Evolutionary conservation across 2,113 vertebrate species (phyloP).

Genomic region (Thryonomys swinderianus): DNA sequence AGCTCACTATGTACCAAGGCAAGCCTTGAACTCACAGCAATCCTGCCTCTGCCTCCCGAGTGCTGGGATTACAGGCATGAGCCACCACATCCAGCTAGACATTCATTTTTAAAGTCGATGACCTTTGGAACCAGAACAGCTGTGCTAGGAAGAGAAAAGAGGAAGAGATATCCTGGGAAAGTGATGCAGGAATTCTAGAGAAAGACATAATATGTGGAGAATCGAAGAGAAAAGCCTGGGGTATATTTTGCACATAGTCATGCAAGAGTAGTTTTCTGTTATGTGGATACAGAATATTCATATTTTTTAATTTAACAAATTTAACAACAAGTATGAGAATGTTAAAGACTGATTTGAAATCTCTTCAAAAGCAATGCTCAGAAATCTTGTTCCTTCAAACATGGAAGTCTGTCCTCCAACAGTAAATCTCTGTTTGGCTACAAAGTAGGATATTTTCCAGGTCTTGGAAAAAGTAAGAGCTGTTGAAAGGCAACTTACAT

Average conservation of each 20-base stretch:
- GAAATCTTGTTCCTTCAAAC: not conserved
- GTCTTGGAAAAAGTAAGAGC: not conserved
- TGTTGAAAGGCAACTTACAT: not conserved
- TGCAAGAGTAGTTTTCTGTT: not conserved
- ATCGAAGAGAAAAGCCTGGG: not conserved
- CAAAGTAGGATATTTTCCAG: not conserved
- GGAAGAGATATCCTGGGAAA: not conserved
- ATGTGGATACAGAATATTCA: not conserved
- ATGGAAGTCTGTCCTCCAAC: not conserved
- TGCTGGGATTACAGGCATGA: no score
- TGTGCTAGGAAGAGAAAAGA: not conserved
- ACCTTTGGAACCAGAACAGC: not conserved
- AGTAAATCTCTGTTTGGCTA: not conserved
- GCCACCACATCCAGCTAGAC: no score
- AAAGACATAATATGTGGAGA: not conserved
- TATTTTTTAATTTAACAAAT: not conserved
- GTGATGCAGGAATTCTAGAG: not conserved
- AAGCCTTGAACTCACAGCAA: no score
- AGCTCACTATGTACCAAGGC: no score
- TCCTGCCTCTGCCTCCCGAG: no score
- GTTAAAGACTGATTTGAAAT: conserved; percentile 45
- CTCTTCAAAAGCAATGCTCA: conserved; percentile 12
- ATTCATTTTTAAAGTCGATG: not conserved
- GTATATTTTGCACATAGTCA: not conserved
- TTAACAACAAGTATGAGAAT: conserved; percentile 8